Percentiles rank a stretch among this genome's conserved stretches.
phyloP scores from a whole-genome alignment of 1,140 invertebrate genomes.

The Eueides isabella region DNA sequence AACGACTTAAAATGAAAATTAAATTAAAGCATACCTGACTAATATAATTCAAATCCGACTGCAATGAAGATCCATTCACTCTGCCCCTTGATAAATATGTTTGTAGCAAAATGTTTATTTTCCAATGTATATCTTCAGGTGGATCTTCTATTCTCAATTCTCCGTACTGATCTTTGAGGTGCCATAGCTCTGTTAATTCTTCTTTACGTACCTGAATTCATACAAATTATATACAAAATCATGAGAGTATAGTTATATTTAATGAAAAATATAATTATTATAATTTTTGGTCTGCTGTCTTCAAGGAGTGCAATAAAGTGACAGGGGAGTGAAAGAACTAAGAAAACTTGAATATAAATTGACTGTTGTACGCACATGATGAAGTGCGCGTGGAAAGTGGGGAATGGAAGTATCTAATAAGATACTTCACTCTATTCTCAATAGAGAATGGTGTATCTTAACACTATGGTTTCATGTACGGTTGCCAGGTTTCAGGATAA shows the following conservation, averaged over 20 bases:
- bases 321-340: no score
- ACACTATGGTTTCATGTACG: no score
- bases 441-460: neutral
- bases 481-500: neutral
- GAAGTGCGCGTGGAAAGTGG: no score
- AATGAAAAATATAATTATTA: no score
- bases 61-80: slow-evolving; percentile 93
- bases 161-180: slow-evolving; percentile 87
- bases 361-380: no score
- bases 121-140: slow-evolving; percentile 95
- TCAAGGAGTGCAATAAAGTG: no score
- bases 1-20: no score
- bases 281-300: no score
- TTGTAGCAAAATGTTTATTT: slow-evolving; percentile 98
- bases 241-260: no score
- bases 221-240: neutral
- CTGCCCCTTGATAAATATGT: slow-evolving; percentile 91
- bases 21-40: slow-evolving; percentile 85
- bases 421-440: no score
- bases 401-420: no score
- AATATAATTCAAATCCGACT: slow-evolving; percentile 96
- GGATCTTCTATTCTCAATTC: slow-evolving; percentile 90
- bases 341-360: no score
- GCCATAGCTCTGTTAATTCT: slow-evolving; percentile 95
- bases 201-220: slow-evolving; percentile 92